phyloP scores from a whole-genome alignment of 2,888 invertebrate species.

The Ectemnius cavifrons region DNA sequence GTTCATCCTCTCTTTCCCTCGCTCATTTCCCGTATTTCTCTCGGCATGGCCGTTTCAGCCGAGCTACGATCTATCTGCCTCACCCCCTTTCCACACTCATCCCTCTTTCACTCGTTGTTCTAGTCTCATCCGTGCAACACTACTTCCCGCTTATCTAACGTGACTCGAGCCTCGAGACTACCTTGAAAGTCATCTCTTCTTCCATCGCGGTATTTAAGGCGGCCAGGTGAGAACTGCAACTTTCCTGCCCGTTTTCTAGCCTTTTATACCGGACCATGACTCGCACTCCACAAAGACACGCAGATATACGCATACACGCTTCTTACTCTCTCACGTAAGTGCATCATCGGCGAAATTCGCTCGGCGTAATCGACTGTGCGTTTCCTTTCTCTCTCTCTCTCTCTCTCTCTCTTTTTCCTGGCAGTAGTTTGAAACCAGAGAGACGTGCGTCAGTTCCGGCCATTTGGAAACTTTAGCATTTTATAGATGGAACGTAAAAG shows the following conservation, averaged over 20 bases:
- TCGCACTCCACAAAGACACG: conserved; percentile 53
- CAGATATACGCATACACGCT: conserved; percentile 44
- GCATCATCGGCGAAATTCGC: conserved; percentile 27
- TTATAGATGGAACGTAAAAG: too few species aligned
- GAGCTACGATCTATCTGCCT: too few species aligned
- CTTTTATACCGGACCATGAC: conserved; percentile 69
- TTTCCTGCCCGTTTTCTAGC: conserved; percentile 66
- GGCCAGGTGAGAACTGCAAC: conserved; percentile 74
- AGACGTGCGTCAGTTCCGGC: too few species aligned
- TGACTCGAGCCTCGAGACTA: conserved; percentile 53
- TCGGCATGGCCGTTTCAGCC: too few species aligned
- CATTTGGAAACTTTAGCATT: too few species aligned
- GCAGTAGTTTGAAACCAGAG: too few species aligned
- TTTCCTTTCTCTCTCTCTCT: conserved; percentile 5
- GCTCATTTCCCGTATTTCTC: background rate
- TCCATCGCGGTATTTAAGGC: conserved; percentile 66
- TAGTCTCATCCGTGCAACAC: background rate
- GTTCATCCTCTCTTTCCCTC: background rate
- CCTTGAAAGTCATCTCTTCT: conserved; percentile 71
- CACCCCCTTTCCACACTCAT: too few species aligned
- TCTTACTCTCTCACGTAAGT: conserved; percentile 34
- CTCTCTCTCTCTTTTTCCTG: conserved; percentile 17
- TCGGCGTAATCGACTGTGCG: conserved; percentile 5
- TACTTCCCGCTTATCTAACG: conserved; percentile 26
- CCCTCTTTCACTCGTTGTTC: background rate